Conservation (phyloP, 1,140 invertebrate species). For the Matsumurasca onukii region DNA sequence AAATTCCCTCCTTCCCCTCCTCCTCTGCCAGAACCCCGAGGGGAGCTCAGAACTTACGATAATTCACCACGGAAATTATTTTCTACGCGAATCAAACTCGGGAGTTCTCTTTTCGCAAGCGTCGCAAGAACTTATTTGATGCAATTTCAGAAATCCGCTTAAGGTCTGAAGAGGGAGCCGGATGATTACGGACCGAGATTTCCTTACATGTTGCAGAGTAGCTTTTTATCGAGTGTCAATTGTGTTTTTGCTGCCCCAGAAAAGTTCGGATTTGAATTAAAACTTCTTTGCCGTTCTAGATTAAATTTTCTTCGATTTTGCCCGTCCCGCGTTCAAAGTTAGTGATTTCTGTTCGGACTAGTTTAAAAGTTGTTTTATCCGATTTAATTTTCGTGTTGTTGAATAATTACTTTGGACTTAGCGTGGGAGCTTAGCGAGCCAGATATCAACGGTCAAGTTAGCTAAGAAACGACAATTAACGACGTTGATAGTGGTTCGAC, state of each 20-base stretch:
- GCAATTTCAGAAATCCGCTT: conserved; percentile 15
- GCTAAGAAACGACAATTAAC: too few species aligned
- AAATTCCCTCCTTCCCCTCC: background rate
- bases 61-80: conserved; percentile 12
- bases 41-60: background rate
- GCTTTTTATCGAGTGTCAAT: conserved; percentile 20
- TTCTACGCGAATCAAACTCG: background rate
- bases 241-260: conserved; percentile 19
- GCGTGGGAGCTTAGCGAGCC: too few species aligned
- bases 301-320: too few species aligned
- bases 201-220: conserved; percentile 18
- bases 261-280: too few species aligned
- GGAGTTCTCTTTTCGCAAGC: conserved; percentile 13
- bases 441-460: too few species aligned
- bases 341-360: too few species aligned
- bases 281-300: too few species aligned
- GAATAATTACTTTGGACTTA: too few species aligned
- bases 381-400: too few species aligned
- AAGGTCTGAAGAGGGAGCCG: background rate
- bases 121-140: conserved; percentile 16
- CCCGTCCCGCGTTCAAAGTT: too few species aligned
- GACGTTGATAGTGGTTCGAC: too few species aligned
- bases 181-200: conserved; percentile 4
- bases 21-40: background rate
- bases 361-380: too few species aligned